phyloP scores from a whole-genome alignment of 35 echinoderm and acorn worm species.

The Ptychodera flava region DNA sequence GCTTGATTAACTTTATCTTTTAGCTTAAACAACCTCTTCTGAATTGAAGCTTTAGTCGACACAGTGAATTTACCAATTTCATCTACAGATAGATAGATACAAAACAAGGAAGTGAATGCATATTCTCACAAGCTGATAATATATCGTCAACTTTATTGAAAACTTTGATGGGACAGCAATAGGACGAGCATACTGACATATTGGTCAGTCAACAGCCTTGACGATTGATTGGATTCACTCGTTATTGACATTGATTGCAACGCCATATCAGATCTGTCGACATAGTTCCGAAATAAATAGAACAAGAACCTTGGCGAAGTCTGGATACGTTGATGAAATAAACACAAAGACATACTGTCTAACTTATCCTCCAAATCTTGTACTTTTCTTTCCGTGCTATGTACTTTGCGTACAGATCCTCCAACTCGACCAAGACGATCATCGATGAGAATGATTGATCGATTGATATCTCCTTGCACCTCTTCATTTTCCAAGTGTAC shows the following conservation, averaged over 20 bases:
- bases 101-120: too few relatives aligned
- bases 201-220: too few relatives aligned
- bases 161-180: too few relatives aligned
- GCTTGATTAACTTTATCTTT: background rate
- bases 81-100: background rate
- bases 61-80: background rate
- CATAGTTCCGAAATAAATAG: too few relatives aligned
- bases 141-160: too few relatives aligned
- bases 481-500: background rate
- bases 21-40: background rate
- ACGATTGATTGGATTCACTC: too few relatives aligned
- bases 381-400: background rate
- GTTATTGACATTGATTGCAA: too few relatives aligned
- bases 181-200: too few relatives aligned
- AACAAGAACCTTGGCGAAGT: too few relatives aligned
- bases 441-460: background rate
- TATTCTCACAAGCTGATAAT: too few relatives aligned
- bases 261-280: too few relatives aligned
- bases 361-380: background rate
- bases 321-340: too few relatives aligned
- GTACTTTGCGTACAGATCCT: background rate
- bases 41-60: background rate
- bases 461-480: background rate
- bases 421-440: background rate
- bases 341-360: background rate